These are phyloP conservation scores for Rhyacophila evoluta DNA, from an alignment of 2,888 invertebrate species.

Conservation along the genomic window DNA sequence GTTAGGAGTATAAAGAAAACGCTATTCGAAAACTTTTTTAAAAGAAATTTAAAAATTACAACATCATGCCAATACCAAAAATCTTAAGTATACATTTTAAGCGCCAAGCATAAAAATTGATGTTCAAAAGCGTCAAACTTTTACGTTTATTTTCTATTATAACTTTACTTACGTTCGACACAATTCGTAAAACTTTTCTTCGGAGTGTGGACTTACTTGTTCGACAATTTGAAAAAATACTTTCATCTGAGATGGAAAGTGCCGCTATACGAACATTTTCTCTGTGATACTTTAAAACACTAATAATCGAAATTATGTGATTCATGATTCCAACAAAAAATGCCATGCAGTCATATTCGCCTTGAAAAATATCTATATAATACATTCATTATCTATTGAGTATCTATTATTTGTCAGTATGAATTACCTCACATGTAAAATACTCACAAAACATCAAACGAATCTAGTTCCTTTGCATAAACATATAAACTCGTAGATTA, in stretches of 20 bases:
- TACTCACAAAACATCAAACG: too few relatives aligned
- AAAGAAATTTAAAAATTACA: slow-evolving; percentile 12
- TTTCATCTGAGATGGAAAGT: background rate
- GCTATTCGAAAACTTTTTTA: slow-evolving; percentile 1
- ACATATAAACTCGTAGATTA: too few relatives aligned
- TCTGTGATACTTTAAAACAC: background rate
- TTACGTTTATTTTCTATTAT: slow-evolving; percentile 18
- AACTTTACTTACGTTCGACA: slow-evolving; percentile 19
- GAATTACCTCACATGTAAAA: too few relatives aligned
- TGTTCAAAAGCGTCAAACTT: slow-evolving; percentile 19
- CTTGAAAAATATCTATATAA: too few relatives aligned
- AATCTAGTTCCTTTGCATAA: too few relatives aligned
- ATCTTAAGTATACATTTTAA: slow-evolving; percentile 19
- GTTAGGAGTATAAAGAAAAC: background rate
- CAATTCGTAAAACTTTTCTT: background rate
- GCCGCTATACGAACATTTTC: background rate
- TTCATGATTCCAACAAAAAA: too few relatives aligned
- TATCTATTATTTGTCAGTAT: too few relatives aligned
- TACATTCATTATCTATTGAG: too few relatives aligned
- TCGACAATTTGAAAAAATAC: slow-evolving; percentile 4
- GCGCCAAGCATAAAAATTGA: slow-evolving; percentile 20
- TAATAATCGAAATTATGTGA: background rate
- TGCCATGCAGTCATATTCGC: too few relatives aligned
- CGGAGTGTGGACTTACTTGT: background rate
- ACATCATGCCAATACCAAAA: slow-evolving; percentile 24